These are phyloP conservation scores for Tridacna gigas DNA, from an alignment of 2,888 invertebrate species.

Conservation along the genomic window DNA sequence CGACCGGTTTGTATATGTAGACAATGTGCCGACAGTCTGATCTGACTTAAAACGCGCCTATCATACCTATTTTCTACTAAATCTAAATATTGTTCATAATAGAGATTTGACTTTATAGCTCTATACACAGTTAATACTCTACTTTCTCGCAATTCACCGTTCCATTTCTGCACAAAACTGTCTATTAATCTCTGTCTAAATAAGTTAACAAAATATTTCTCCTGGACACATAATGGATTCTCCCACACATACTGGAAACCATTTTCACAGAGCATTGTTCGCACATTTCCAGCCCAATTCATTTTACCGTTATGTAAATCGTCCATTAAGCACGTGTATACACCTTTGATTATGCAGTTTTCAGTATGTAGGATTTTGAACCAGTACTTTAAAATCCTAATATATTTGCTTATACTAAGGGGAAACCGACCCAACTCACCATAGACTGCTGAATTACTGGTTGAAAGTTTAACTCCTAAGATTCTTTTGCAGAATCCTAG, in stretches of 20 bases:
- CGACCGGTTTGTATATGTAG: no score
- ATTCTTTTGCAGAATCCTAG: slow-evolving; percentile 32
- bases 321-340: not conserved
- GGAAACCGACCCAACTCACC: slow-evolving; percentile 29
- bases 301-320: not conserved
- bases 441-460: slow-evolving; percentile 16
- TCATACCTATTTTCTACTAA: no score
- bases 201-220: not conserved
- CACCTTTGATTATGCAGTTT: not conserved
- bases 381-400: slow-evolving; percentile 33
- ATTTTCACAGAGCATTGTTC: not conserved
- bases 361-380: slow-evolving; percentile 14
- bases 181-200: slow-evolving; percentile 5
- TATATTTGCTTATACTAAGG: slow-evolving; percentile 21
- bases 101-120: no score
- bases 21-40: no score
- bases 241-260: slow-evolving; percentile 14
- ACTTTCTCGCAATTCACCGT: no score
- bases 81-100: no score
- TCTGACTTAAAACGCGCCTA: no score
- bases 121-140: no score
- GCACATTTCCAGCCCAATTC: not conserved
- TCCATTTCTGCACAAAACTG: slow-evolving; percentile 4
- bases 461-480: slow-evolving; percentile 28
- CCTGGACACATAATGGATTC: not conserved